phyloP scores from a whole-genome alignment of 53 echinoderm and acorn worm species.

The Zoroaster sp. region DNA sequence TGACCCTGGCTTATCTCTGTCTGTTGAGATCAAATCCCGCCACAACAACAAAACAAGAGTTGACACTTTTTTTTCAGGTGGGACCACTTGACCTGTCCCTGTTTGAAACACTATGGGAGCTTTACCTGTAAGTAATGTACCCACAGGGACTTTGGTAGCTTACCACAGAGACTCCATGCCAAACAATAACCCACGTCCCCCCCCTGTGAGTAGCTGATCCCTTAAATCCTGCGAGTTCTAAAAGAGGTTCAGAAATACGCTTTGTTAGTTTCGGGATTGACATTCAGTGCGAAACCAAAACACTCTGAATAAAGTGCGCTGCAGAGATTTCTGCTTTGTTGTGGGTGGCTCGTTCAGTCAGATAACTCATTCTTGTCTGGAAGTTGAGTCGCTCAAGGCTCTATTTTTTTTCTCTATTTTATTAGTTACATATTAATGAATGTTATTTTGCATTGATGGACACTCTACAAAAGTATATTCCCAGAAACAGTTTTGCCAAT shows the following conservation, averaged over 20 bases:
- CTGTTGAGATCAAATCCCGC: neutral
- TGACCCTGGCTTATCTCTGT: neutral
- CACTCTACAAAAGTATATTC: no score
- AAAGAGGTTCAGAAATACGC: neutral
- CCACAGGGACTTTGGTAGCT: neutral
- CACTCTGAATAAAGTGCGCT: neutral
- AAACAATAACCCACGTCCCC: slow-evolving; percentile 7
- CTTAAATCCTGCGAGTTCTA: slow-evolving; percentile 14
- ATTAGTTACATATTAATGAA: neutral
- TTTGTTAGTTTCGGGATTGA: neutral
- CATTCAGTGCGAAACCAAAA: neutral
- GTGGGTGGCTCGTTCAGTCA: neutral
- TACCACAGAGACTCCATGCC: neutral
- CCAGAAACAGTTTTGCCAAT: no score
- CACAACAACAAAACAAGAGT: neutral
- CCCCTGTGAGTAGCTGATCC: neutral
- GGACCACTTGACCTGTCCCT: neutral
- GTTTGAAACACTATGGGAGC: neutral
- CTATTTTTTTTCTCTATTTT: neutral
- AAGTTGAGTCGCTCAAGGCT: neutral
- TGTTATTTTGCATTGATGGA: neutral
- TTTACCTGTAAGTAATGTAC: neutral
- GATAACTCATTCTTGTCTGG: neutral
- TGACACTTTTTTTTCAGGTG: neutral
- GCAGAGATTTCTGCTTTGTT: neutral